Base-by-base conservation (phyloP, 2,888 invertebrate species). In the Idaea aversata region DNA sequence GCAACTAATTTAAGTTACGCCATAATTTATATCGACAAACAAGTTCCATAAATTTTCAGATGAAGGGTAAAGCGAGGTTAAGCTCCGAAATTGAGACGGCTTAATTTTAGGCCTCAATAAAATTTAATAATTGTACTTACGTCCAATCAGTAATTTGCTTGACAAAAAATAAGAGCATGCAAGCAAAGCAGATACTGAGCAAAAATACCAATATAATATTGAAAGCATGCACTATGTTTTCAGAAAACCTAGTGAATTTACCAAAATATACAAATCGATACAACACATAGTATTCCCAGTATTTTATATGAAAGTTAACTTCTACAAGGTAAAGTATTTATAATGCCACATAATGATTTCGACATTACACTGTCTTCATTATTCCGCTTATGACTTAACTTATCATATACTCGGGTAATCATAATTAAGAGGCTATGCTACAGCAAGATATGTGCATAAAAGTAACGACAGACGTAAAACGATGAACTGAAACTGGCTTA, bases 401-500 rank as follows among this genome's bases (percentile, higher is more conserved):
- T 65, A 66, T 57, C 64, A 69, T 13, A 47, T 13, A 10, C 36
- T 36, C 36, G 36, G 10, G 66, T 64, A 70, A 68, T 70, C 63
- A 66, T 70, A 69, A 64, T 69, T 72, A 71, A 75, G 67, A 73
- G 63, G 64, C 70, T 67, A 64, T 68, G 67, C 66, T 67, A 71
- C 64, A 67, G 65, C 63, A 66, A 69, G 69, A 71, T 64, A 70
- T 66, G 70, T 66, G 68, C 73, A 74, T 70, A 71, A 75, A 74
- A 75, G 72, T 76, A 74, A 78, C 76, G 69, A 72, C 65, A 67
- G 66, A 67, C 70, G 68, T 73, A 73, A 78, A 80, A 76, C 72
- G 67, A 72, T 67, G 67, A 65, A 69, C 72, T 75, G 73, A 76
- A 80, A 78, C 79, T 77, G 75, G 81, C 76, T 76, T 70, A 67